Conservation (phyloP, 2,113 vertebrate genomes). For the Notechis scutatus region DNA sequence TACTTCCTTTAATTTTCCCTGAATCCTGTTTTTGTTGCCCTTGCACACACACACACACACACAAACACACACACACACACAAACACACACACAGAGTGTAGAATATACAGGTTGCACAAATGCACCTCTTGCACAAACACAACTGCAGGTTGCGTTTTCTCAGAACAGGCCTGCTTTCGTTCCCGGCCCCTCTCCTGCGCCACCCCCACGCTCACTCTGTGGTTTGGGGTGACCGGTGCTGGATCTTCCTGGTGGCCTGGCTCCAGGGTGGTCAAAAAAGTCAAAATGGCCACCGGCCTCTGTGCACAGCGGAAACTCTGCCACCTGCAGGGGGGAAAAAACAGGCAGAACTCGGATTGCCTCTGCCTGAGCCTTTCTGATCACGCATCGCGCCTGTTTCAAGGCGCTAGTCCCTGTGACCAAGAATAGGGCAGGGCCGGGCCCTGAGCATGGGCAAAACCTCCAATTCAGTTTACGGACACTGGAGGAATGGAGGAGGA, state of each 20-base stretch:
- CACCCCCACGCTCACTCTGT: no score
- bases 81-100: no score
- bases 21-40: neutral
- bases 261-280: neutral
- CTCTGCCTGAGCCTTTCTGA: neutral
- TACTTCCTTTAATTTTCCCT: neutral
- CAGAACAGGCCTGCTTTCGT: rapidly evolving
- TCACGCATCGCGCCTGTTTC: neutral
- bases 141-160: neutral
- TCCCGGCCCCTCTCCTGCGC: neutral
- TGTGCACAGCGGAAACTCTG: neutral
- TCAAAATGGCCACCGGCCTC: neutral
- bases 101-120: neutral
- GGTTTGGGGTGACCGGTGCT: neutral
- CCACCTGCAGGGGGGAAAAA: neutral
- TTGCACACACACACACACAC: neutral
- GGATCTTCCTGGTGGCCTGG: neutral
- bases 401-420: neutral
- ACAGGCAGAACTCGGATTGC: neutral
- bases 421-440: neutral
- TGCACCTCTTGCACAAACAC: neutral
- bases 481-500: neutral
- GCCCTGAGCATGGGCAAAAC: neutral
- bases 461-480: neutral
- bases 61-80: no score